phyloP scores from a whole-genome alignment of 2,888 invertebrate species.

The Sphaeridia pumilis region DNA sequence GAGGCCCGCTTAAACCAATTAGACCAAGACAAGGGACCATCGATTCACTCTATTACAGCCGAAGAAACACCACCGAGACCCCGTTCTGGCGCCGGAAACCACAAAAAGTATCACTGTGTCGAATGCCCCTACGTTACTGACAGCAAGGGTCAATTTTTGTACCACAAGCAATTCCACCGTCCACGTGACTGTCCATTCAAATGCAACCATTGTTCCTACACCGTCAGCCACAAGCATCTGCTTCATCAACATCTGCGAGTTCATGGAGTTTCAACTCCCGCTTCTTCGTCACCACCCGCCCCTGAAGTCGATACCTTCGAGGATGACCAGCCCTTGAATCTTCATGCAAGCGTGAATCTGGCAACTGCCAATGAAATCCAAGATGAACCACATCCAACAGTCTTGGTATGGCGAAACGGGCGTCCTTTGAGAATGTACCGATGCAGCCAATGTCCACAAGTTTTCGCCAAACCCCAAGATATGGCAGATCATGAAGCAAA shows the following conservation, averaged over 20 bases:
- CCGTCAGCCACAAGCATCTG: constrained; percentile 49
- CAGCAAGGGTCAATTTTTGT: constrained; percentile 71
- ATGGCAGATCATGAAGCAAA: constrained; percentile 61
- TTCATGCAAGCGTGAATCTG: constrained; percentile 1
- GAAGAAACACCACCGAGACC: constrained; percentile 23
- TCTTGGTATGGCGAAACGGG: constrained; percentile 62
- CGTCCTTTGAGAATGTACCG: constrained; percentile 70
- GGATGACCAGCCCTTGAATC: constrained; percentile 15
- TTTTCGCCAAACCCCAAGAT: constrained; percentile 65
- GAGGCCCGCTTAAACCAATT: constrained; percentile 4
- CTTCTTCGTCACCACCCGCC: not conserved
- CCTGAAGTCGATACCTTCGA: not conserved
- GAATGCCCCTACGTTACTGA: constrained; percentile 75
- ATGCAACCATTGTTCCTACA: constrained; percentile 53
- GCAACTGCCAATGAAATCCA: not conserved
- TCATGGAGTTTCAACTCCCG: constrained; percentile 47
- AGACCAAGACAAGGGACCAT: not conserved
- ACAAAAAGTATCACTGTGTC: constrained; percentile 61
- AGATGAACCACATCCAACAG: constrained; percentile 37
- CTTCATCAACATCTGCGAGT: constrained; percentile 73
- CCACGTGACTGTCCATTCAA: constrained; percentile 62
- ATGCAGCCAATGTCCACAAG: constrained; percentile 72
- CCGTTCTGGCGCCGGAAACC: constrained; percentile 13
- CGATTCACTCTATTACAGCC: constrained; percentile 13
- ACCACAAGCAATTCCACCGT: constrained; percentile 71